Conservation (phyloP, 2,113 vertebrate genomes). For the western clawed frog (Xenopus tropicalis) region UCB_Xtro_10.0 CM004449.2:83246001-83246500, state of each 20-base stretch:
- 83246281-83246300: not conserved
- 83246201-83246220: conserved; percentile 13
- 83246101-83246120: no score
- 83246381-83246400: conserved; percentile 20
- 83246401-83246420: conserved; percentile 33
- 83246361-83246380: conserved; percentile 16
- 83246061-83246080: no score
- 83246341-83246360: conserved; percentile 15
- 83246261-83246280: conserved; percentile 20
- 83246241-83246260: conserved; percentile 5
- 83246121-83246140: not conserved
- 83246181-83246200: conserved; percentile 13
- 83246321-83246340: conserved; percentile 1
- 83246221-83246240: not conserved
- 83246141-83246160: not conserved
- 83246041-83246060: no score
- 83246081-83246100: no score
- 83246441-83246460: not conserved
- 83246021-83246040: no score
- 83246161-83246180: not conserved
- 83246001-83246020: no score
- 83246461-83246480: conserved; percentile 12
- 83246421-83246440: conserved; percentile 29
- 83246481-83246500: not conserved
- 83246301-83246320: not conserved